Conservation (phyloP, 2,113 vertebrate genomes). For the Campylomormyrus tamandua region DNA sequence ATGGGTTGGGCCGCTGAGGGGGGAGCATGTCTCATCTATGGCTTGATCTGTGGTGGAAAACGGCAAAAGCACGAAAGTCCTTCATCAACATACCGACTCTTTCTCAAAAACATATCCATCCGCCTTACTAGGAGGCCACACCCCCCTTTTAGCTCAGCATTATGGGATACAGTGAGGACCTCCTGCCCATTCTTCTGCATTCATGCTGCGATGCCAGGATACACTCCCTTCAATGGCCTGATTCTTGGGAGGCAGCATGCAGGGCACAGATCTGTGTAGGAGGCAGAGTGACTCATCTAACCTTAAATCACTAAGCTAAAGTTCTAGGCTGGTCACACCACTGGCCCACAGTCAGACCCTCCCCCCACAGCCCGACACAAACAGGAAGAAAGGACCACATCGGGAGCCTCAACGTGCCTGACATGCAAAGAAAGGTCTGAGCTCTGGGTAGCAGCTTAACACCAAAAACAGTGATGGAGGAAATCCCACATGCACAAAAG, state of each 20-base stretch:
- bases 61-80: not conserved
- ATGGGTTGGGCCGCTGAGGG: slow-evolving; percentile 54
- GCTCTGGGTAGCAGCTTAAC: not conserved
- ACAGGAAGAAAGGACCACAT: not conserved
- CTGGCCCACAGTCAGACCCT: not conserved
- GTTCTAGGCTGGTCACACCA: not conserved
- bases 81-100: not conserved
- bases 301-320: not conserved
- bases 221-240: not conserved
- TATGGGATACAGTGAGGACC: not conserved
- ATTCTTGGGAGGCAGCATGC: not conserved
- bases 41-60: slow-evolving; percentile 60
- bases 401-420: not conserved
- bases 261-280: not conserved
- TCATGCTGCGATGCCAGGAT: not conserved
- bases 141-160: not conserved
- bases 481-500: not conserved
- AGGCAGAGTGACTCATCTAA: not conserved
- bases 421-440: not conserved
- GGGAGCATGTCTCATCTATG: slow-evolving; percentile 71
- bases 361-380: not conserved
- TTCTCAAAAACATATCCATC: not conserved
- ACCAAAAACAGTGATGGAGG: not conserved
- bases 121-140: not conserved
- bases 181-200: not conserved